These are phyloP conservation scores for Alcedo quadribrachys DNA, from an alignment of 2,797 vertebrate species.

Conservation along the genomic window DNA sequence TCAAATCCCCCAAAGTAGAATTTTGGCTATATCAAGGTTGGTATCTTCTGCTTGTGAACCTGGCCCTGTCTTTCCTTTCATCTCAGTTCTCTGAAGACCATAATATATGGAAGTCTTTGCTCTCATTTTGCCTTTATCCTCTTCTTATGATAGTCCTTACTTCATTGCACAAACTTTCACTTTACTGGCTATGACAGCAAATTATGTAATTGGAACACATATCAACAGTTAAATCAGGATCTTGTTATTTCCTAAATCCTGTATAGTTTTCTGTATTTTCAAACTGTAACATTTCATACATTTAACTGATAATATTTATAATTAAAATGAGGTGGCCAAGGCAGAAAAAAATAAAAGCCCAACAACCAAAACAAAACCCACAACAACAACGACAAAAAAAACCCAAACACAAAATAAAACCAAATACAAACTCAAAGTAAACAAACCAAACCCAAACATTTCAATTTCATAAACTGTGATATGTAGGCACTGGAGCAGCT, in stretches of 20 bases:
- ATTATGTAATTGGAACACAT: not conserved
- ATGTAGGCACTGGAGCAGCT: not conserved
- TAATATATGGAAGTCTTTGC: not conserved
- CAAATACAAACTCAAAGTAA: too few relatives aligned
- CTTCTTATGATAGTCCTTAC: not conserved
- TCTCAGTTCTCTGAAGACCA: not conserved
- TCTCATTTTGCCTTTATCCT: not conserved
- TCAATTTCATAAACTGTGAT: not conserved
- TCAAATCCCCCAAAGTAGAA: not conserved
- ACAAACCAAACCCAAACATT: not conserved
- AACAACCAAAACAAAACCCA: too few relatives aligned
- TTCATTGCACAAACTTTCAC: not conserved
- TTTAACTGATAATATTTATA: slow-evolving; percentile 18
- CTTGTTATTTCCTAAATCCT: not conserved
- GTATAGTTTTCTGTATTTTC: not conserved
- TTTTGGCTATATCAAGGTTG: not conserved
- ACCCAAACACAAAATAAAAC: too few relatives aligned
- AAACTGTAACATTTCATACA: not conserved
- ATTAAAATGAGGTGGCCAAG: not conserved
- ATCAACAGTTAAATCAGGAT: slow-evolving; percentile 3
- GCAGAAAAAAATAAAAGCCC: not conserved
- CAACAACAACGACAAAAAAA: too few relatives aligned
- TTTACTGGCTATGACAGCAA: not conserved
- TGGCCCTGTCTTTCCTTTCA: not conserved
- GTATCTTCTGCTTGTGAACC: not conserved